phyloP scores from a whole-genome alignment of 2,888 invertebrate genomes.

The Drosophila phalerata region DNA sequence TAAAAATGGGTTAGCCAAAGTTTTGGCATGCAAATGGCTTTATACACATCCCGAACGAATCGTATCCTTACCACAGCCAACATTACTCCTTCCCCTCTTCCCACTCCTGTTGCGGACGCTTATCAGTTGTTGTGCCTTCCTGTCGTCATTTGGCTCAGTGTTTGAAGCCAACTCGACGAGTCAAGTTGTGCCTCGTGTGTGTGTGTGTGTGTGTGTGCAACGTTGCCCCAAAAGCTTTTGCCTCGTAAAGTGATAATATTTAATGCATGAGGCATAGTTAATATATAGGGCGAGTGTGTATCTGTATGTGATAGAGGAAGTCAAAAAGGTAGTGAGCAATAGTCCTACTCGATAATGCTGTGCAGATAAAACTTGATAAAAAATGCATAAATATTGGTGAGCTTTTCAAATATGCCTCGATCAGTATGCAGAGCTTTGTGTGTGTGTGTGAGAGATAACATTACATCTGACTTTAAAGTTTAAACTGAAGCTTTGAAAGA shows the following conservation, averaged over 20 bases:
- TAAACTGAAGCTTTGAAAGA: too few relatives aligned
- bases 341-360: constrained; percentile 14
- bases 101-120: constrained; percentile 15
- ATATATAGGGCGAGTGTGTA: constrained; percentile 30
- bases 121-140: constrained; percentile 61
- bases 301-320: constrained; percentile 25
- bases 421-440: background rate
- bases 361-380: constrained; percentile 14
- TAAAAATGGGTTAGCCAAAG: constrained; percentile 38
- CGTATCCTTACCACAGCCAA: constrained; percentile 35
- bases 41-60: constrained; percentile 26
- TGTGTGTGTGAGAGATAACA: too few relatives aligned
- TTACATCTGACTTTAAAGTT: too few relatives aligned
- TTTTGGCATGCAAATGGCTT: constrained; percentile 44
- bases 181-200: constrained; percentile 43
- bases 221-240: constrained; percentile 15
- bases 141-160: constrained; percentile 46
- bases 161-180: constrained; percentile 49
- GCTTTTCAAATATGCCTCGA: constrained; percentile 2
- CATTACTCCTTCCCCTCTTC: background rate
- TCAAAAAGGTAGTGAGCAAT: constrained; percentile 27
- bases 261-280: constrained; percentile 37
- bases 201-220: background rate
- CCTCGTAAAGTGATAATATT: constrained; percentile 42
- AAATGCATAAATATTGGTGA: constrained; percentile 2